Conservation (phyloP, 2,888 invertebrate genomes). For the Anodontia alba region DNA sequence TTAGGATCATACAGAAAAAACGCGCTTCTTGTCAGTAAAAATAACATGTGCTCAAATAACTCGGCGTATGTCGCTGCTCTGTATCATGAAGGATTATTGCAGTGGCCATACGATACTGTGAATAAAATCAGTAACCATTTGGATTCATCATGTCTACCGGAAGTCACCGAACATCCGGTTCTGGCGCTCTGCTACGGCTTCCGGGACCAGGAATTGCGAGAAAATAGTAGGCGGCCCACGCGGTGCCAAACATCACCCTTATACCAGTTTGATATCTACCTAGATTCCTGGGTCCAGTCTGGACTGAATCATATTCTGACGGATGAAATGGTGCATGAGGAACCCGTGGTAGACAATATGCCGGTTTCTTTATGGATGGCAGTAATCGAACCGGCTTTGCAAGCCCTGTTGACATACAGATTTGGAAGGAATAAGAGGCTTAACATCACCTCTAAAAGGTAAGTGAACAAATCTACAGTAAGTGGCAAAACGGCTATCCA, state of each 20-base stretch:
- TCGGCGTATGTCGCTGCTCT: not conserved
- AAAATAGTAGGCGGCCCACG: not conserved
- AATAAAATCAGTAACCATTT: not conserved
- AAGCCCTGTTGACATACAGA: not conserved
- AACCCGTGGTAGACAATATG: conserved; percentile 26
- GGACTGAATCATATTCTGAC: not conserved
- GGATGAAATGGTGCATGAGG: not conserved
- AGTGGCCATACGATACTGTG: not conserved
- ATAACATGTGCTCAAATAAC: not conserved
- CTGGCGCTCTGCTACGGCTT: conserved; percentile 1
- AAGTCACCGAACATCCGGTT: not conserved
- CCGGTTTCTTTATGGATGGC: conserved; percentile 33
- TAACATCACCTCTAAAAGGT: conserved; percentile 13
- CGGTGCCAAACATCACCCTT: not conserved
- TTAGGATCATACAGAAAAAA: not conserved
- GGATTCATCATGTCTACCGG: not conserved
- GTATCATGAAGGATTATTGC: not conserved
- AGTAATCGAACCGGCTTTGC: conserved; percentile 29
- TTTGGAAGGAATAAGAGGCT: not conserved
- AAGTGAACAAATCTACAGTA: not conserved
- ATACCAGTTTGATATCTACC: not conserved
- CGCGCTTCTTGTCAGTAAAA: not conserved
- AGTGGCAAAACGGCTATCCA: no score
- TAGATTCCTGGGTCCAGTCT: conserved; percentile 6
- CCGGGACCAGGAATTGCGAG: not conserved